phyloP scores from a whole-genome alignment of 2,113 vertebrate species.

The Falcunculus frontatus region DNA sequence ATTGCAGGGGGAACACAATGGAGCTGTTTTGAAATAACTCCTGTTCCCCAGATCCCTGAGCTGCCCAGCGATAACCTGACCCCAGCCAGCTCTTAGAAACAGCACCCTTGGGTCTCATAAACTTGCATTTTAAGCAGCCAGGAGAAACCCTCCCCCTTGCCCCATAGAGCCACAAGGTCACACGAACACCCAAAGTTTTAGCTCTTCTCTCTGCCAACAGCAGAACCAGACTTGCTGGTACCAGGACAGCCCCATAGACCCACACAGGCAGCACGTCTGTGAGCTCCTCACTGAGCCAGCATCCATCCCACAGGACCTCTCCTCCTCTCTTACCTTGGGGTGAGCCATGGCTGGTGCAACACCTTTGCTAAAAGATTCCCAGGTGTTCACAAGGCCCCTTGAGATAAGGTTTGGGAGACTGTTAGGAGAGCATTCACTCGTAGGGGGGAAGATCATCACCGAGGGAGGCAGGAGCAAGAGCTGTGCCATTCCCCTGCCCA shows the following conservation, averaged over 20 bases:
- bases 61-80: neutral
- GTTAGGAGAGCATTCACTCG: neutral
- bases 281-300: neutral
- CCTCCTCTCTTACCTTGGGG: neutral
- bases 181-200: neutral
- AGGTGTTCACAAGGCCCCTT: neutral
- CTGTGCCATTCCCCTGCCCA: neutral
- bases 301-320: neutral
- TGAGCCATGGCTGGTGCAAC: neutral
- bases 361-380: neutral
- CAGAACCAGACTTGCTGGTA: neutral
- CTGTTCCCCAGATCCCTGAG: fast-evolving
- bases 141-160: neutral
- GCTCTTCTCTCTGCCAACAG: neutral
- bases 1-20: fast-evolving
- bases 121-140: neutral
- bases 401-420: neutral
- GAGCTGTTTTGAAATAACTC: neutral
- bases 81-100: neutral
- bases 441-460: neutral
- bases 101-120: neutral
- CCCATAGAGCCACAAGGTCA: neutral
- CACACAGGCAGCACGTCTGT: fast-evolving
- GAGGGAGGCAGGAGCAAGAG: neutral
- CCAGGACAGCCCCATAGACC: neutral